Conservation (phyloP, 2,797 vertebrate species). For the Cryptoblepharus egeriae region DNA sequence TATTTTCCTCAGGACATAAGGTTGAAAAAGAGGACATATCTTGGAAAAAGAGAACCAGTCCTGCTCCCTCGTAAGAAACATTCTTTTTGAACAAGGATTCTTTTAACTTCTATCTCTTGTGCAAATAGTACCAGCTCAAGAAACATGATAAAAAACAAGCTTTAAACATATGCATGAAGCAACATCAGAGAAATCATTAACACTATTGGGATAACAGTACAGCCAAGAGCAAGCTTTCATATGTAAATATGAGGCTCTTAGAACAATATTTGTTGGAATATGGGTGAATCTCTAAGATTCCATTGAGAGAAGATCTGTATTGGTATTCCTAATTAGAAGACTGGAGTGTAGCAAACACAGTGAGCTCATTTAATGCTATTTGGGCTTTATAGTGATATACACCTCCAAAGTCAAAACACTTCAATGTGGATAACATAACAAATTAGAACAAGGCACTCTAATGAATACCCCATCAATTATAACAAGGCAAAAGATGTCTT, state of each 20-base stretch:
- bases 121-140: conserved; percentile 5
- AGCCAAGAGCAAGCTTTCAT: conserved; percentile 13
- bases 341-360: neutral
- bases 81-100: neutral
- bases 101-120: neutral
- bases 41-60: too few relatives aligned
- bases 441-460: neutral
- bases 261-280: conserved; percentile 42
- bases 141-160: conserved; percentile 24
- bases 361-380: neutral
- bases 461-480: neutral
- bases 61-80: too few relatives aligned
- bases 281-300: conserved; percentile 40
- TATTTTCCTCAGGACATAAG: too few relatives aligned
- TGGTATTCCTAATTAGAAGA: neutral
- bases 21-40: too few relatives aligned
- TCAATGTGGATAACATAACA: neutral
- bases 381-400: neutral
- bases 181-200: neutral
- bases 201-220: conserved; percentile 3
- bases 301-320: conserved; percentile 17
- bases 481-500: neutral
- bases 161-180: neutral
- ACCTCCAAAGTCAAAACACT: neutral
- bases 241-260: conserved; percentile 21